A percentile compares a stretch with the other conserved stretches of the same genome.
These are phyloP conservation scores for Lates calcarifer DNA, from an alignment of 2,113 vertebrate genomes.

Conservation along the genomic window DNA sequence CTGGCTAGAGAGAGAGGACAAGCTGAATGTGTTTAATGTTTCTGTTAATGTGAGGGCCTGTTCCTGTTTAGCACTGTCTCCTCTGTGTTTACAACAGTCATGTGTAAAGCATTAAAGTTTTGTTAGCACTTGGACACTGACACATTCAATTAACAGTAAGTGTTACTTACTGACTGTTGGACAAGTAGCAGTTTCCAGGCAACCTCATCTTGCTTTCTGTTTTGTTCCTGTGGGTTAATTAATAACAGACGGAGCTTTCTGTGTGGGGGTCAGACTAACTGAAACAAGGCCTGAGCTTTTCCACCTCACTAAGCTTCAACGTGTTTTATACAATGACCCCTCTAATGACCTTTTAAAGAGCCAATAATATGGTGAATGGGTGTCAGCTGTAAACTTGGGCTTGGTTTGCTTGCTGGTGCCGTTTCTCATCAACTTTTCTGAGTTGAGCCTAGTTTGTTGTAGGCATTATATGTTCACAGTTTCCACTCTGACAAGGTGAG, in stretches of 20 bases:
- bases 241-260: slow-evolving; percentile 56
- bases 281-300: slow-evolving; percentile 49
- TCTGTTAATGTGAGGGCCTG: slow-evolving; percentile 14
- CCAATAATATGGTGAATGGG: neutral
- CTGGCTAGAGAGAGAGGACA: neutral
- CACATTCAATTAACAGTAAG: slow-evolving; percentile 30
- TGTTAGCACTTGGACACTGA: slow-evolving; percentile 27
- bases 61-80: slow-evolving; percentile 14
- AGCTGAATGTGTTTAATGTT: slow-evolving; percentile 3
- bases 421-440: neutral
- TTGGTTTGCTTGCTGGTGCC: neutral
- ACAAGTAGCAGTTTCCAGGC: slow-evolving; percentile 50
- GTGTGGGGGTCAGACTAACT: slow-evolving; percentile 15
- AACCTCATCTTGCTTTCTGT: slow-evolving; percentile 44
- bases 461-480: neutral
- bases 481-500: slow-evolving; percentile 33
- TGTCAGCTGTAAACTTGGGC: slow-evolving; percentile 34
- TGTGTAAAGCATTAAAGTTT: slow-evolving; percentile 51
- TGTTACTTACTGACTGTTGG: slow-evolving; percentile 16
- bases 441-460: neutral
- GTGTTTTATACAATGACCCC: slow-evolving; percentile 33
- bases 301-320: slow-evolving; percentile 41
- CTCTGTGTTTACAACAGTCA: slow-evolving; percentile 56
- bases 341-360: slow-evolving; percentile 29
- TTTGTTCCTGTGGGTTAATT: slow-evolving; percentile 61